Evolutionary conservation across 2,888 invertebrate genomes (phyloP).

Genomic region (Drosophila subquinaria): DNA sequence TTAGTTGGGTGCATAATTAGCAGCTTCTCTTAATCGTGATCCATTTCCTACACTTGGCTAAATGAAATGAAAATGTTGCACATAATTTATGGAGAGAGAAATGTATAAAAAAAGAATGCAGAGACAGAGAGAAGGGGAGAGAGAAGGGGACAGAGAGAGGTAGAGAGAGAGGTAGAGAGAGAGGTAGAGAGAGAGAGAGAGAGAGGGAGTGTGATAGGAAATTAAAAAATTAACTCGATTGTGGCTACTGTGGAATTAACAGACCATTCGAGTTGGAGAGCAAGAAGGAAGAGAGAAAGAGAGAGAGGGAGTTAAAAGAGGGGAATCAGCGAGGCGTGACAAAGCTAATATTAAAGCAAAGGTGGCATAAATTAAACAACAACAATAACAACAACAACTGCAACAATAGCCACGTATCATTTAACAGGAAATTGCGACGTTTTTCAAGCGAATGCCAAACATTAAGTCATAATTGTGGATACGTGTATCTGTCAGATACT

Average conservation of each 20-base stretch:
- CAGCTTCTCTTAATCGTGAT: constrained; percentile 65
- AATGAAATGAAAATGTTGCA: constrained; percentile 77
- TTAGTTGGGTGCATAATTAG: constrained; percentile 55
- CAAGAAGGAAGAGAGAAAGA: too few relatives aligned
- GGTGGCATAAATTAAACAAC: constrained; percentile 78
- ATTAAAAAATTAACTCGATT: constrained; percentile 69
- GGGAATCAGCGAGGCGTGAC: constrained; percentile 65
- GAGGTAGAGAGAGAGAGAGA: not conserved
- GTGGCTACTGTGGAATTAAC: constrained; percentile 68
- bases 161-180: too few relatives aligned
- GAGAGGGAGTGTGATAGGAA: constrained; percentile 18
- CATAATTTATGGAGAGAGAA: constrained; percentile 70
- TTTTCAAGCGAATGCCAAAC: constrained; percentile 66
- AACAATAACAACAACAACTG: constrained; percentile 27
- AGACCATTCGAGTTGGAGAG: constrained; percentile 52
- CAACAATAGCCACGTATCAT: constrained; percentile 66
- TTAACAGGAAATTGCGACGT: constrained; percentile 76
- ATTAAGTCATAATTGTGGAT: constrained; percentile 76
- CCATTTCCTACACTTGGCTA: constrained; percentile 62
- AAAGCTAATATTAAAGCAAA: constrained; percentile 78
- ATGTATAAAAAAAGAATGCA: not conserved
- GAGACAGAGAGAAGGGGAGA: too few relatives aligned
- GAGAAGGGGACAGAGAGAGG: not conserved
- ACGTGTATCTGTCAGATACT: constrained; percentile 70
- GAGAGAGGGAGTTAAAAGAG: not conserved